Percentiles rank a stretch among this genome's conserved stretches.
phyloP scores from a whole-genome alignment of 2,888 invertebrate genomes.

The Stenoptilia bipunctidactyla region DNA sequence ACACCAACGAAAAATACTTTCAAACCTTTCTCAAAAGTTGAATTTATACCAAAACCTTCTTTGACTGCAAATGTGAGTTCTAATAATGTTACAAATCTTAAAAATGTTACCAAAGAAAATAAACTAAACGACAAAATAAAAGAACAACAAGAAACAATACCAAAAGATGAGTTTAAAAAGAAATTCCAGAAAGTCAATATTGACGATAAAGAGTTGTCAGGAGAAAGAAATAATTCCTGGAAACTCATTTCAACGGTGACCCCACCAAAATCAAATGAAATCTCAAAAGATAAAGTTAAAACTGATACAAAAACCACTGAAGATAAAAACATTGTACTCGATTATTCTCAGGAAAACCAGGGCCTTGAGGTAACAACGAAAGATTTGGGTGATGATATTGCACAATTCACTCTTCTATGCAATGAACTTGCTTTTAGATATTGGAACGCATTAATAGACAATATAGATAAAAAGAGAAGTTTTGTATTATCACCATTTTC shows the following conservation, averaged over 20 bases:
- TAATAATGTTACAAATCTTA: neutral
- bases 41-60: neutral
- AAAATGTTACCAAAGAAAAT: slow-evolving; percentile 5
- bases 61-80: too few species aligned
- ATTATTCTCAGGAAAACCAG: slow-evolving; percentile 62
- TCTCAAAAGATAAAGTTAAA: slow-evolving; percentile 45
- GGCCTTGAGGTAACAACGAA: slow-evolving; percentile 84
- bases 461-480: slow-evolving; percentile 81
- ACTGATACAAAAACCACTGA: slow-evolving; percentile 31
- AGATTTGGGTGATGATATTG: slow-evolving; percentile 79
- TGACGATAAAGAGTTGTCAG: slow-evolving; percentile 50
- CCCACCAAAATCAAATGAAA: slow-evolving; percentile 55
- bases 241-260: slow-evolving; percentile 70
- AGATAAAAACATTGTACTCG: slow-evolving; percentile 47
- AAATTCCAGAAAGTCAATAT: slow-evolving; percentile 61
- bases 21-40: slow-evolving; percentile 17
- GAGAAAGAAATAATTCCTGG: slow-evolving; percentile 63
- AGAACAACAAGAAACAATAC: slow-evolving; percentile 31
- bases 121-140: slow-evolving; percentile 14
- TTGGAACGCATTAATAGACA: slow-evolving; percentile 80
- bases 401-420: slow-evolving; percentile 83
- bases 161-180: slow-evolving; percentile 58
- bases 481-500: slow-evolving; percentile 88
- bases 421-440: slow-evolving; percentile 89
- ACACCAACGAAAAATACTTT: slow-evolving; percentile 3